A percentile compares a stretch with the other conserved stretches of the same genome.
phyloP scores from a whole-genome alignment of 2,888 invertebrate species.

The Boloria euphrosyne region DNA sequence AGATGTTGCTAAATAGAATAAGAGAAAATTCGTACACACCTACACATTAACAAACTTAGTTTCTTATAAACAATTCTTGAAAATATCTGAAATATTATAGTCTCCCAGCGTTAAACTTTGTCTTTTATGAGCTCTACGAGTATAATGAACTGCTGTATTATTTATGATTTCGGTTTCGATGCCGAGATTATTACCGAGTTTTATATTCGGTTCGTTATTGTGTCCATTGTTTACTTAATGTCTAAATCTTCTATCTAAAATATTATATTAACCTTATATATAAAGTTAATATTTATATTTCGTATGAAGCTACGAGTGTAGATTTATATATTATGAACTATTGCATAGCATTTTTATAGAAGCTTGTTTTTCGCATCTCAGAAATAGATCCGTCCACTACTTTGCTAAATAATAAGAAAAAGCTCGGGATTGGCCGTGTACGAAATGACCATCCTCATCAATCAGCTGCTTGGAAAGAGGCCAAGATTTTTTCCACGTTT shows the following conservation, averaged over 20 bases:
- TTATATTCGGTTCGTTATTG: neutral
- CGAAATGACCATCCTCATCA: slow-evolving; percentile 83
- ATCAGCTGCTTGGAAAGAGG: slow-evolving; percentile 80
- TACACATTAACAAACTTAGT: slow-evolving; percentile 60
- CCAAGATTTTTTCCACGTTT: slow-evolving; percentile 82
- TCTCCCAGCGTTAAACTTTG: slow-evolving; percentile 28
- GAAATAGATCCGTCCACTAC: slow-evolving; percentile 79
- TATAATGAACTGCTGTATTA: slow-evolving; percentile 20
- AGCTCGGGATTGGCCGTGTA: slow-evolving; percentile 81
- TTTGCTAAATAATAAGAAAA: slow-evolving; percentile 82
- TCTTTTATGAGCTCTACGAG: slow-evolving; percentile 26
- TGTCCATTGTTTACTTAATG: no score
- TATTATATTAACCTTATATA: no score
- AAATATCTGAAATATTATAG: slow-evolving; percentile 32
- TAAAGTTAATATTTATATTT: slow-evolving; percentile 18
- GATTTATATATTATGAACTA: slow-evolving; percentile 45
- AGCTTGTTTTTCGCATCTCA: slow-evolving; percentile 78
- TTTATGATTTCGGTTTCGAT: slow-evolving; percentile 34
- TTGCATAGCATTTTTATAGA: slow-evolving; percentile 66
- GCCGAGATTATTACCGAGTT: slow-evolving; percentile 25
- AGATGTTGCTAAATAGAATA: slow-evolving; percentile 61
- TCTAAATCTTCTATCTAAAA: no score
- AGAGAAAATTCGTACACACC: slow-evolving; percentile 47
- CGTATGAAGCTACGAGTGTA: neutral
- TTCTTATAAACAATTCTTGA: slow-evolving; percentile 40